Evolutionary conservation across 2,113 vertebrate genomes (phyloP), one percentile per base, ranked within the genome.

Genomic region (Paracanthobrama guichenoti): DNA sequence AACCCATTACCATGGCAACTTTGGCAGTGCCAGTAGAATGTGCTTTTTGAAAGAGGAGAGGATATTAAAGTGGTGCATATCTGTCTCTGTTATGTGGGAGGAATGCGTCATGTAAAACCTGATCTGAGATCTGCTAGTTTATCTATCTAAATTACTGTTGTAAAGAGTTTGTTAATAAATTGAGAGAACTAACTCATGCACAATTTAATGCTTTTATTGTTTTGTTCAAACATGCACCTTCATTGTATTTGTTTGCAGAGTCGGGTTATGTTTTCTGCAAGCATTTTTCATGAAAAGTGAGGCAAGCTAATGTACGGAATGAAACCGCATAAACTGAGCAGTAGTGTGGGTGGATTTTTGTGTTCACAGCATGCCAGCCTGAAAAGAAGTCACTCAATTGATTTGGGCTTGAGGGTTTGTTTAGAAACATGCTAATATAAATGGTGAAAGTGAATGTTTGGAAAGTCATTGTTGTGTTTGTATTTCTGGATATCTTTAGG

Each of bases 1-100:
- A 82, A 83, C 16, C 80, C 67, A 87, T 87, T 83, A 67, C 86
- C 86, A 85, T 85, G 86, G 84, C 80, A 85, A 87, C 86, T 83
- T 85, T 85, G 86, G 75, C 74, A 80, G 66, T 22, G 55, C 42
- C 44, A 4, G 67, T 75, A 75, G 35, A 8, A 59, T 57, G 20
- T 53, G 67, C 66, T 62, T 78, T 84, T 59, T 55, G 20, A 28
- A 81, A 62, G 55, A 83, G 80, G n/a, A 72, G 82, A 75, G 48
- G 66, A 60, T 50, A 83, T 85, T 79, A 74, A 87, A 83, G 82
- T 83, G 75, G 81, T 67, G 46, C 28, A 57, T 62, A 73, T 79
- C 16, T 20, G 31, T n/a, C 79, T 87, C 64, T 69, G 39, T 14
- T 66, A 57, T 44, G 75, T 81, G 80, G 86, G 80, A 62, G 67